These are phyloP conservation scores for Speoplatyrhinus poulsoni DNA, from an alignment of 2,113 vertebrate species.

Conservation along the genomic window DNA sequence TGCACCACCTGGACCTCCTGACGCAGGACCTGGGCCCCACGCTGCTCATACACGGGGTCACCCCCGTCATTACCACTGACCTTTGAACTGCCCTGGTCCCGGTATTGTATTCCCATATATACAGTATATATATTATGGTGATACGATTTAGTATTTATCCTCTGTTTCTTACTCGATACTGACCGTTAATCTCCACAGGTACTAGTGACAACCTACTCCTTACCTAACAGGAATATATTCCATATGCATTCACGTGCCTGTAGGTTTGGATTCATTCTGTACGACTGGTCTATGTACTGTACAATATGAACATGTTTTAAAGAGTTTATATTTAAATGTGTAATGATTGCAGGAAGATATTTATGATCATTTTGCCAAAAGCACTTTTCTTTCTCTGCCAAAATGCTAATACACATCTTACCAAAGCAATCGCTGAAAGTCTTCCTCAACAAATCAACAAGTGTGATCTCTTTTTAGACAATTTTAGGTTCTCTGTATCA, in stretches of 20 bases:
- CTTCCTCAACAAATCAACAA: constrained; percentile 40
- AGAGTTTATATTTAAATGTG: constrained; percentile 16
- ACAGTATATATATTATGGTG: neutral
- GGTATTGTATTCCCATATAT: neutral
- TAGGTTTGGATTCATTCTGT: no score
- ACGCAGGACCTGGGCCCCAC: constrained; percentile 86
- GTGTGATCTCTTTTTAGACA: neutral
- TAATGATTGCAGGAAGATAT: constrained; percentile 6
- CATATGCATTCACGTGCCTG: no score
- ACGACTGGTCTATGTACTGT: no score
- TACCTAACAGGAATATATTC: no score
- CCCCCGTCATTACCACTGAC: constrained; percentile 88
- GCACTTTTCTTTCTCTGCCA: constrained; percentile 37
- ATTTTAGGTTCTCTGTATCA: no score
- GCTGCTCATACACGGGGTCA: constrained; percentile 88
- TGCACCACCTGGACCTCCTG: constrained; percentile 86
- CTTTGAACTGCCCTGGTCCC: constrained; percentile 68
- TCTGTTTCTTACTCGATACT: neutral
- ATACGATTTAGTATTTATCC: neutral
- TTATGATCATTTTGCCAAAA: constrained; percentile 24
- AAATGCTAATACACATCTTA: constrained; percentile 20
- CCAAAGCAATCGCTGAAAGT: neutral
- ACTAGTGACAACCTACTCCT: no score
- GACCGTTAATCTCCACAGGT: no score
- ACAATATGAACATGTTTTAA: no score